Conservation (phyloP, 2,888 invertebrate genomes). For the Agrypnus murinus region DNA sequence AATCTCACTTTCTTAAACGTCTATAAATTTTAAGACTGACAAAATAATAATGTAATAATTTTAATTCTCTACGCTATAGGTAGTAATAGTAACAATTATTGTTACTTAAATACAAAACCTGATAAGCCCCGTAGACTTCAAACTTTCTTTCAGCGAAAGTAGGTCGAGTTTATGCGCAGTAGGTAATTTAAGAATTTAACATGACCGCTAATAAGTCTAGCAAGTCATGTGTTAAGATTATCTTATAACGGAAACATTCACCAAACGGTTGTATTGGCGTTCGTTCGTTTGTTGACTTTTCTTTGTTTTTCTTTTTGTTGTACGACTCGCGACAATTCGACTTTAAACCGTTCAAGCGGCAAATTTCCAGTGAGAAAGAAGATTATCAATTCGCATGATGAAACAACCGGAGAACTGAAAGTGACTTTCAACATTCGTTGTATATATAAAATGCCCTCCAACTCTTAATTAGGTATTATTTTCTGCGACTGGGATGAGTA, state of each 20-base stretch:
- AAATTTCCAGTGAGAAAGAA: not conserved
- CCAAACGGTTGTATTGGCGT: not conserved
- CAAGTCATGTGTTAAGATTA: conserved; percentile 26
- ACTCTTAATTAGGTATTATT: conserved; percentile 10
- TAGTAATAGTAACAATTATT: not conserved
- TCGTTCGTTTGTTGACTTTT: not conserved
- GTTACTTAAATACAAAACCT: conserved; percentile 3
- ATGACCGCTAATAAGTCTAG: conserved; percentile 35
- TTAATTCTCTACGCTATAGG: not conserved
- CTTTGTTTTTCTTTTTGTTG: not conserved
- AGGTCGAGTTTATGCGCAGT: conserved; percentile 45
- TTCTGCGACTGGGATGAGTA: not conserved
- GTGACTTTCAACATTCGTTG: conserved; percentile 1
- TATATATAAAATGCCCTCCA: conserved; percentile 7
- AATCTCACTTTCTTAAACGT: not conserved
- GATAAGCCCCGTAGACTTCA: conserved; percentile 21
- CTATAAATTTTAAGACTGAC: not conserved
- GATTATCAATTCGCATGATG: conserved; percentile 19
- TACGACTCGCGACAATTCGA: conserved; percentile 12
- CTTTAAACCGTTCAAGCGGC: no score
- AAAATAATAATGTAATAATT: not conserved
- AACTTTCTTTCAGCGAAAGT: conserved; percentile 50
- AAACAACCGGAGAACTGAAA: not conserved
- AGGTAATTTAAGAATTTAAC: conserved; percentile 14
- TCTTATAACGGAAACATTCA: conserved; percentile 39